A percentile compares a stretch with the other conserved stretches of the same genome.
Conservation (phyloP, 2,113 vertebrate species). For the Scopus umbretta region DNA sequence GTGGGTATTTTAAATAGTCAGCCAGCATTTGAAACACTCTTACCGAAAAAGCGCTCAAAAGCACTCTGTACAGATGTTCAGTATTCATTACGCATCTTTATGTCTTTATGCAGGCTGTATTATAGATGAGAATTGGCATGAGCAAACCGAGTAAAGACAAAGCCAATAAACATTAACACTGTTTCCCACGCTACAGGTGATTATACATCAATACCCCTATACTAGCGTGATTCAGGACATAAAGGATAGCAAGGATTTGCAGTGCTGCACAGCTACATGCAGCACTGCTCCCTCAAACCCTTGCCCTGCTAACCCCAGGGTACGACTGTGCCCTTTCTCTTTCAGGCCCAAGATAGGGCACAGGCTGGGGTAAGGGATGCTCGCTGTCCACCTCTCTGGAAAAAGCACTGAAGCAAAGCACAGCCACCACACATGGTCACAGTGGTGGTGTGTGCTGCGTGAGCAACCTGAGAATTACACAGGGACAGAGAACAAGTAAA, state of each 20-base stretch:
- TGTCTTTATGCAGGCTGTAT: slow-evolving; percentile 2
- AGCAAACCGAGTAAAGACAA: slow-evolving; percentile 11
- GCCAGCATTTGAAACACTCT: not conserved
- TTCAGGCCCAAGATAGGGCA: not conserved
- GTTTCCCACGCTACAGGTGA: not conserved
- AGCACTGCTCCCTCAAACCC: not conserved
- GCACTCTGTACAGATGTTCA: slow-evolving; percentile 27
- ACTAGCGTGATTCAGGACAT: not conserved
- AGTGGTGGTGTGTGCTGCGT: not conserved
- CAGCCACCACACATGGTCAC: not conserved
- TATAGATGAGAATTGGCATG: slow-evolving; percentile 19
- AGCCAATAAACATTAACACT: slow-evolving; percentile 40
- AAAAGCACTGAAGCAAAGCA: not conserved
- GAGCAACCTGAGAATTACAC: not conserved
- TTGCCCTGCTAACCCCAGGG: fast-evolving
- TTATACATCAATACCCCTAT: not conserved
- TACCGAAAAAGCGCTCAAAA: not conserved
- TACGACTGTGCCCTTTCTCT: not conserved
- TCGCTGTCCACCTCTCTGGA: not conserved
- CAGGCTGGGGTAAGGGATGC: not conserved
- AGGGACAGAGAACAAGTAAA: not conserved
- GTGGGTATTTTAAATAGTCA: not conserved
- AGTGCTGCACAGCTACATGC: not conserved
- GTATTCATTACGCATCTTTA: not conserved
- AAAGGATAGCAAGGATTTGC: not conserved